A percentile compares a stretch with the other conserved stretches of the same genome.
These are phyloP conservation scores for Chlamydotis undulata DNA, from an alignment of 2,113 vertebrate species.

Conservation along the genomic window DNA sequence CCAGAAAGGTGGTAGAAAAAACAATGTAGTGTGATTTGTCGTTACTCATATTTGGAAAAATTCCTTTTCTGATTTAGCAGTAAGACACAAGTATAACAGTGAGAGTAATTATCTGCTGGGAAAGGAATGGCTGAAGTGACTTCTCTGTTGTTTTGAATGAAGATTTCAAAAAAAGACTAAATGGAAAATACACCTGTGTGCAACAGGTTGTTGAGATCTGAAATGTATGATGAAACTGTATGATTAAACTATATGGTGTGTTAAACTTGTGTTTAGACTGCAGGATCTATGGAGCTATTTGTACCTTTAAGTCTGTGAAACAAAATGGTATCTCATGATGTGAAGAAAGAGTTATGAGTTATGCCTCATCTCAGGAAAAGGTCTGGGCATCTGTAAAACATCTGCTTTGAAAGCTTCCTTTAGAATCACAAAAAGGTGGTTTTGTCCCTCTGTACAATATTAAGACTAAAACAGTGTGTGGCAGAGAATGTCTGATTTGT, in stretches of 20 bases:
- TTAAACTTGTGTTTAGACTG: neutral
- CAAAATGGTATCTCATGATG: neutral
- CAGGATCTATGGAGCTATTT: neutral
- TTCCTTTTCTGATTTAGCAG: neutral
- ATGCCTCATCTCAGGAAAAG: neutral
- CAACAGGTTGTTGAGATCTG: neutral
- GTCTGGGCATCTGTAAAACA: neutral
- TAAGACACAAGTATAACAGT: neutral
- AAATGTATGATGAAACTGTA: neutral
- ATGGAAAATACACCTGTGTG: neutral
- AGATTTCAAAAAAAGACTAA: neutral
- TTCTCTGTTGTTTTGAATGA: neutral
- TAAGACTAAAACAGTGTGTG: neutral
- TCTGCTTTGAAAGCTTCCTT: neutral
- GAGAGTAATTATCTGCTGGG: neutral
- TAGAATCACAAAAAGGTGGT: neutral
- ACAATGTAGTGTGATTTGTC: neutral
- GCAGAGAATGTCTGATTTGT: neutral
- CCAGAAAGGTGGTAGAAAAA: neutral
- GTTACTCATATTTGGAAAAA: neutral
- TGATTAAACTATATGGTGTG: fast-evolving
- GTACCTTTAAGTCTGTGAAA: neutral
- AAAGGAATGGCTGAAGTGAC: neutral
- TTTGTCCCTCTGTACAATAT: neutral
- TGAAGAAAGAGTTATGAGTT: neutral